A percentile compares a stretch with the other conserved stretches of the same genome.
Evolutionary conservation across 1,140 invertebrate species (phyloP).

Genomic region (Euura lappo): DNA sequence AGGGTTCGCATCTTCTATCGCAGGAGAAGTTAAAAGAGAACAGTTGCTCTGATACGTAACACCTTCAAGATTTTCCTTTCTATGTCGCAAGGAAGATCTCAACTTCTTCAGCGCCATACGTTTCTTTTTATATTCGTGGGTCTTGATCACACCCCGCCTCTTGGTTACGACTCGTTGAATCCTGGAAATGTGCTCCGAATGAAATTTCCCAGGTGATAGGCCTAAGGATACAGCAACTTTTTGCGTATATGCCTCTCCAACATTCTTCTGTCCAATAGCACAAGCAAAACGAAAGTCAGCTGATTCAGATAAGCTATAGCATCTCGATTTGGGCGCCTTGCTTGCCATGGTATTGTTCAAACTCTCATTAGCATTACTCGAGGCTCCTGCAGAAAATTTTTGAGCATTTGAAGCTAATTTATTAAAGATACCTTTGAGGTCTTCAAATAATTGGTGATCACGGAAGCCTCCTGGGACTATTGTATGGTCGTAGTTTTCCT

Average conservation of each 20-base stretch:
- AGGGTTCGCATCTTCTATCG: conserved; percentile 9
- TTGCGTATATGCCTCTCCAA: conserved; percentile 23
- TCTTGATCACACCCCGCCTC: conserved; percentile 14
- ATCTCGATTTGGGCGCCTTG: conserved; percentile 25
- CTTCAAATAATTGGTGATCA: conserved; percentile 21
- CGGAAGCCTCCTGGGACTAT: conserved; percentile 25
- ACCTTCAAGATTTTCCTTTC: conserved; percentile 22
- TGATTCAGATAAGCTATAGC: conserved; percentile 26
- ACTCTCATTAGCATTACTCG: conserved; percentile 31
- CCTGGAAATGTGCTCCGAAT: conserved; percentile 10
- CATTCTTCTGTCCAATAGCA: conserved; percentile 26
- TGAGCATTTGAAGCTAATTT: conserved; percentile 21
- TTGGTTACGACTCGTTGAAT: conserved; percentile 8
- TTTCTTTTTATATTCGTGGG: conserved; percentile 19
- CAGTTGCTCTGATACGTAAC: conserved; percentile 26
- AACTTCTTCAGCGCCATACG: conserved; percentile 22
- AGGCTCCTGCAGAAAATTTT: conserved; percentile 24
- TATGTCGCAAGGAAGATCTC: conserved; percentile 21
- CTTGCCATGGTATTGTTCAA: conserved; percentile 30
- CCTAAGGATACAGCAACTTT: conserved; percentile 16
- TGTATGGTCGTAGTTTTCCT: conserved; percentile 25
- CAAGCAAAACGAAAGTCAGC: conserved; percentile 23
- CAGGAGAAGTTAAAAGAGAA: conserved; percentile 20
- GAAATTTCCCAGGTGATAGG: conserved; percentile 15
- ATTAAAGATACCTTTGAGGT: conserved; percentile 23